Conservation (phyloP, 2,113 vertebrate species). For the Hystrix brachyura region DNA sequence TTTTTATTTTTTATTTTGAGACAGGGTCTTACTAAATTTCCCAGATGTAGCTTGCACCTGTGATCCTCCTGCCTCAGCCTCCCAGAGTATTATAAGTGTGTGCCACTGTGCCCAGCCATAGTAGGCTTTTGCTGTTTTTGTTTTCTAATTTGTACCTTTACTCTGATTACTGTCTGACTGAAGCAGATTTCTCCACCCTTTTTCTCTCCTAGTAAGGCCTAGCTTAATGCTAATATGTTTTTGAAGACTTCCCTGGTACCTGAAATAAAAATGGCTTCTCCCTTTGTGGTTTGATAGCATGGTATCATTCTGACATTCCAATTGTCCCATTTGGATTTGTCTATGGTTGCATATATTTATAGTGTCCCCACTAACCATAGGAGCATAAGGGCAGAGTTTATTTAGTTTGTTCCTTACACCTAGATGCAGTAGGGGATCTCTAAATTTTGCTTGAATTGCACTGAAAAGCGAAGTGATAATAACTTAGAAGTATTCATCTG, state of each 20-base stretch:
- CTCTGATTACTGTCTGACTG: neutral
- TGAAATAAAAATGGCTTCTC: neutral
- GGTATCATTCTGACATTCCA: neutral
- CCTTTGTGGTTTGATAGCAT: no score
- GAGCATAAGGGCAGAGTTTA: neutral
- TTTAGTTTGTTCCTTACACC: neutral
- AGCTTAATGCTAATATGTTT: neutral
- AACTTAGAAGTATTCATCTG: neutral
- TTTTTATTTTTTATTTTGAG: neutral
- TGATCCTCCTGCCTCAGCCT: neutral
- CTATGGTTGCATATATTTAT: neutral
- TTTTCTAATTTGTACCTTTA: neutral
- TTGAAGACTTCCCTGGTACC: neutral
- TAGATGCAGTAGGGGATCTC: neutral
- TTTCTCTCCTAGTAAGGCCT: neutral
- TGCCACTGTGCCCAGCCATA: neutral
- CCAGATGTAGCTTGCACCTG: neutral
- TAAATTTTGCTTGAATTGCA: neutral
- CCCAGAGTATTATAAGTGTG: neutral
- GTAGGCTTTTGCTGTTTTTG: neutral
- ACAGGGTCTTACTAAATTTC: neutral
- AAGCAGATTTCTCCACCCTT: neutral
- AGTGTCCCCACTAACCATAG: neutral
- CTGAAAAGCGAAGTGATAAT: neutral
- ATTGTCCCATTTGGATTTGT: neutral